Evolutionary conservation across 30 jellyfish, hydroid and myxozoan genomes (phyloP).

Genomic region (Aurelia sp.): DNA sequence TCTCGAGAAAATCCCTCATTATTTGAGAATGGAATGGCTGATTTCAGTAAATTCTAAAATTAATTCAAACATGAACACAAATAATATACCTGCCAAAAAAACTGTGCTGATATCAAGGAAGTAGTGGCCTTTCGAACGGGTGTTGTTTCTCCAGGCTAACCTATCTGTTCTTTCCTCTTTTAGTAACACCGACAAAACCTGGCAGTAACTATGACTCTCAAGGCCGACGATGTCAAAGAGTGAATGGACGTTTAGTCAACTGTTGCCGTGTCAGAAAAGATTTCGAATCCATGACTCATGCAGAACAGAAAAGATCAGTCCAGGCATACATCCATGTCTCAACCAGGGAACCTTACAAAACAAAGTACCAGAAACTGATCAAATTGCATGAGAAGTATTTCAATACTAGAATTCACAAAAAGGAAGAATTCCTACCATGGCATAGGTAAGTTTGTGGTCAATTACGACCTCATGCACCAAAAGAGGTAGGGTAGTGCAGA

Average conservation of each 20-base stretch:
- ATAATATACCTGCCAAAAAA: too few relatives aligned
- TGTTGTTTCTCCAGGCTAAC: too few relatives aligned
- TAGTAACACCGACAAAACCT: too few relatives aligned
- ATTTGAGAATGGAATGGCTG: too few relatives aligned
- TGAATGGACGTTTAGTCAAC: conserved; percentile 44
- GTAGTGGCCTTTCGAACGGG: too few relatives aligned
- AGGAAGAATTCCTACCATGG: conserved; percentile 75
- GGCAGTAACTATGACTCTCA: neutral
- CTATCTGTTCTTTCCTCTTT: too few relatives aligned
- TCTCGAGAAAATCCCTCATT: too few relatives aligned
- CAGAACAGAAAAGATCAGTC: conserved; percentile 23
- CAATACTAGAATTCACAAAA: conserved; percentile 41
- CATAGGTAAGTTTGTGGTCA: conserved; percentile 39
- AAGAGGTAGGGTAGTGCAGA: too few relatives aligned
- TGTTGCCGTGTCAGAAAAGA: conserved; percentile 64
- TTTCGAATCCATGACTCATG: conserved; percentile 45
- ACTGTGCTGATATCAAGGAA: too few relatives aligned
- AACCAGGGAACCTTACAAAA: conserved; percentile 45
- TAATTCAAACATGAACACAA: too few relatives aligned
- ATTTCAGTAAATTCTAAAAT: too few relatives aligned
- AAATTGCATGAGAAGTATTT: conserved; percentile 43
- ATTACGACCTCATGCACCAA: too few relatives aligned
- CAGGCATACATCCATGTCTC: conserved; percentile 29
- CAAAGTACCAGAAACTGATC: conserved; percentile 31
- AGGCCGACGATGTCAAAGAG: conserved; percentile 42